phyloP scores from a whole-genome alignment of 2,113 vertebrate species.

The Clarias batrachus region DNA sequence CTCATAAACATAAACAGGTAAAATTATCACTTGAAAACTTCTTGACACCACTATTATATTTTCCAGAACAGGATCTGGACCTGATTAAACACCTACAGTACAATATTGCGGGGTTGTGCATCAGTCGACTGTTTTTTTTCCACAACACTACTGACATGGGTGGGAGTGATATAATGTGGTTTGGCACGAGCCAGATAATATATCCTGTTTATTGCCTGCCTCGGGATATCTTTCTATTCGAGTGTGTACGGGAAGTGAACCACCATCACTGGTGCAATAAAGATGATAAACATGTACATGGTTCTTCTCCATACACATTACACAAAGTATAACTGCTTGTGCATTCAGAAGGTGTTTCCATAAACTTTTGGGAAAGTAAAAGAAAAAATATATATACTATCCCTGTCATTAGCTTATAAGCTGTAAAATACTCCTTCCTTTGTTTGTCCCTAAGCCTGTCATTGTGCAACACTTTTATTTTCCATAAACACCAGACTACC shows the following conservation, averaged over 20 bases:
- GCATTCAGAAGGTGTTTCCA: conserved; percentile 1
- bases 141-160: conserved; percentile 41
- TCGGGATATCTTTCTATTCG: conserved; percentile 7
- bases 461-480: conserved; percentile 46
- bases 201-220: conserved; percentile 17
- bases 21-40: not conserved
- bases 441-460: conserved; percentile 18
- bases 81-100: not conserved
- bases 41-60: not conserved
- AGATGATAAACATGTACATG: conserved; percentile 8
- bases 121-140: not conserved
- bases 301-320: conserved; percentile 12
- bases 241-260: conserved; percentile 8
- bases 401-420: conserved; percentile 36
- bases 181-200: conserved; percentile 27
- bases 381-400: not conserved
- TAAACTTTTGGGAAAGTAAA: conserved; percentile 25
- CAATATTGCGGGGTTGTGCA: not conserved
- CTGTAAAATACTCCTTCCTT: conserved; percentile 35
- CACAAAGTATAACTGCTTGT: not conserved
- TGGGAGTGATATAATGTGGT: conserved; percentile 30
- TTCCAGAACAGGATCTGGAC: not conserved
- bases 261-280: conserved; percentile 6
- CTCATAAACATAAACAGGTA: not conserved
- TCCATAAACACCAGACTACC: conserved; percentile 21